Evolutionary conservation across 2,113 vertebrate genomes (phyloP).

Genomic region (Menura novaehollandiae): DNA sequence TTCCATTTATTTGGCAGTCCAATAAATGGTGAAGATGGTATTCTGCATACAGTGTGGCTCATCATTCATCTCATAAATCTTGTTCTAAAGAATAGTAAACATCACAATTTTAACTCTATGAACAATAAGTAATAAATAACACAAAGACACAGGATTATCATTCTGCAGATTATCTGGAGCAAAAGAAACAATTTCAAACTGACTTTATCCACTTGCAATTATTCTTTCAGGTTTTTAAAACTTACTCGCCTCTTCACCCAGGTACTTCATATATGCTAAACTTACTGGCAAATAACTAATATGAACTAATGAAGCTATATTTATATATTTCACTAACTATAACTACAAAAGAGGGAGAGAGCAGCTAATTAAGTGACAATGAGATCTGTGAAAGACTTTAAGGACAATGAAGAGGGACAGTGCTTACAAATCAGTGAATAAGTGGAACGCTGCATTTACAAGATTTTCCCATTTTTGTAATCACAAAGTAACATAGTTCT

Average conservation of each 20-base stretch:
- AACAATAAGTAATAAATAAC: constrained; percentile 39
- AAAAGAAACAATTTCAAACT: constrained; percentile 32
- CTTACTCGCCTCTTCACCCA: neutral
- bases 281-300: neutral
- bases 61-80: constrained; percentile 23
- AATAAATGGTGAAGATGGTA: neutral
- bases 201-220: constrained; percentile 33
- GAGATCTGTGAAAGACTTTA: neutral
- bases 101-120: neutral
- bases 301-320: neutral
- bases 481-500: neutral
- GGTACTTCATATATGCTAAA: neutral
- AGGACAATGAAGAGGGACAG: neutral
- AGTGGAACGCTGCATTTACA: neutral
- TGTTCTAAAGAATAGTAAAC: constrained; percentile 29
- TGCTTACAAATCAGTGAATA: neutral
- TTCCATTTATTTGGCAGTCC: constrained; percentile 8
- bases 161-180: neutral
- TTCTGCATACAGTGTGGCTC: neutral
- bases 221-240: neutral
- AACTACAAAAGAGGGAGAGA: neutral
- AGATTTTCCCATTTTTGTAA: neutral
- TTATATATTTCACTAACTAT: neutral
- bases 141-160: neutral
- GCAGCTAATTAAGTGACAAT: constrained; percentile 26